Evolutionary conservation across 1,140 invertebrate species (phyloP).

Genomic region (Colletes gigas): DNA sequence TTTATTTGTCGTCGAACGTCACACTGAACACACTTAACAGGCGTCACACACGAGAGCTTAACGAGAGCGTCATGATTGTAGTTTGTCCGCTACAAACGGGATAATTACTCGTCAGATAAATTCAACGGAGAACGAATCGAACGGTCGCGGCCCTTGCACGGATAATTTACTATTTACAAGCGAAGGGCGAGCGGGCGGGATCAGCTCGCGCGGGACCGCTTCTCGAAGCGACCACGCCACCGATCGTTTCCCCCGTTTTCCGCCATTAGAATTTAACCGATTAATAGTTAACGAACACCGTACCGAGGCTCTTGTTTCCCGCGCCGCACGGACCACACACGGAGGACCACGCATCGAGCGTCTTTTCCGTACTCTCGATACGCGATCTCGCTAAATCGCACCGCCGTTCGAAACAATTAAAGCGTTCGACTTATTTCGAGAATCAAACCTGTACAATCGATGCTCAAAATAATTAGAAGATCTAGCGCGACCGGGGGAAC

Average conservation of each 20-base stretch:
- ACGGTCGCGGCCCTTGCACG: conserved; percentile 8
- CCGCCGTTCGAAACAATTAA: no score
- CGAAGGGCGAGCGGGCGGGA: no score
- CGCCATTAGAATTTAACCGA: not conserved
- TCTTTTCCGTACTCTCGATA: not conserved
- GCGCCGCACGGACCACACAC: not conserved
- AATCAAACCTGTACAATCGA: no score
- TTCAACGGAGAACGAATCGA: conserved; percentile 30
- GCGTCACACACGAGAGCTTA: not conserved
- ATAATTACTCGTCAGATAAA: conserved; percentile 23
- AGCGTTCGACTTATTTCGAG: no score
- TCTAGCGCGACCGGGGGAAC: no score
- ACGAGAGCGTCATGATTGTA: conserved; percentile 32
- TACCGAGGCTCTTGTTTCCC: not conserved
- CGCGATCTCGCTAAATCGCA: no score
- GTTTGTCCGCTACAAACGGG: conserved; percentile 42
- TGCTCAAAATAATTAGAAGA: no score
- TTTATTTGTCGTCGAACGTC: conserved; percentile 24
- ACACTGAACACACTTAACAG: no score
- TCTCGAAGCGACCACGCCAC: no score
- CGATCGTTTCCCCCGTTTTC: not conserved
- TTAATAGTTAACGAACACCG: not conserved
- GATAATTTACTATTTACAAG: conserved; percentile 69
- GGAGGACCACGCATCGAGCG: not conserved
- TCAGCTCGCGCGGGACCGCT: not conserved